These are phyloP conservation scores for Pelosia muscerda DNA, from an alignment of 2,888 invertebrate genomes.

Conservation along the genomic window DNA sequence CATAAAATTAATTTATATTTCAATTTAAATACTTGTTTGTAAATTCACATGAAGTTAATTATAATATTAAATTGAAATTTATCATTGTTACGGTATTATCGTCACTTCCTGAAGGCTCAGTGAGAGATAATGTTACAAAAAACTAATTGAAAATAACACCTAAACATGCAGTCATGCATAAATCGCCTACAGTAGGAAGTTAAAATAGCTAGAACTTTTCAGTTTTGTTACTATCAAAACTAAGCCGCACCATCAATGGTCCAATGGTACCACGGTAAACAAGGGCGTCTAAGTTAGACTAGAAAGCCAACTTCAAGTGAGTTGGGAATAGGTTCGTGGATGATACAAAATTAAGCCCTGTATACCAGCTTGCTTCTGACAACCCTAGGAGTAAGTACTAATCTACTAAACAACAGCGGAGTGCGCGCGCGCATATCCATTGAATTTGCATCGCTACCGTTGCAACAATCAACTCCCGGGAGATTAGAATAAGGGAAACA, in stretches of 20 bases:
- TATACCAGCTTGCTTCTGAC: too few relatives aligned
- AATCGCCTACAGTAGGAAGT: too few relatives aligned
- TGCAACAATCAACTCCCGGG: conserved; percentile 55
- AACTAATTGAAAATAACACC: neutral
- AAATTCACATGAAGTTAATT: conserved; percentile 24
- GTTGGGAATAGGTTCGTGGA: too few relatives aligned
- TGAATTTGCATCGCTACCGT: conserved; percentile 52
- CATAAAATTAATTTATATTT: conserved; percentile 3
- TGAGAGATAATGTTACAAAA: neutral
- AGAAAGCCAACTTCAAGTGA: too few relatives aligned
- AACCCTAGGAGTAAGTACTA: conserved; percentile 32
- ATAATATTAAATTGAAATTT: conserved; percentile 13
- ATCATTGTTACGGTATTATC: neutral
- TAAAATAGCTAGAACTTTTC: too few relatives aligned
- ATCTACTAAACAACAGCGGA: conserved; percentile 21
- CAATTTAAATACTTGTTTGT: neutral
- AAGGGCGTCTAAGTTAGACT: too few relatives aligned
- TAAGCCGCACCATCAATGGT: too few relatives aligned
- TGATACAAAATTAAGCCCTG: too few relatives aligned
- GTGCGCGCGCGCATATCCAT: conserved; percentile 51
- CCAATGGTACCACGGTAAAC: too few relatives aligned
- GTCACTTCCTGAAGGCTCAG: conserved; percentile 10
- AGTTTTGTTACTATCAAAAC: too few relatives aligned
- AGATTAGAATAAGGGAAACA: conserved; percentile 54
- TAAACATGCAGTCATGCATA: neutral